phyloP scores from a whole-genome alignment of 2,888 invertebrate genomes.

The Pemphredon lugubris region DNA sequence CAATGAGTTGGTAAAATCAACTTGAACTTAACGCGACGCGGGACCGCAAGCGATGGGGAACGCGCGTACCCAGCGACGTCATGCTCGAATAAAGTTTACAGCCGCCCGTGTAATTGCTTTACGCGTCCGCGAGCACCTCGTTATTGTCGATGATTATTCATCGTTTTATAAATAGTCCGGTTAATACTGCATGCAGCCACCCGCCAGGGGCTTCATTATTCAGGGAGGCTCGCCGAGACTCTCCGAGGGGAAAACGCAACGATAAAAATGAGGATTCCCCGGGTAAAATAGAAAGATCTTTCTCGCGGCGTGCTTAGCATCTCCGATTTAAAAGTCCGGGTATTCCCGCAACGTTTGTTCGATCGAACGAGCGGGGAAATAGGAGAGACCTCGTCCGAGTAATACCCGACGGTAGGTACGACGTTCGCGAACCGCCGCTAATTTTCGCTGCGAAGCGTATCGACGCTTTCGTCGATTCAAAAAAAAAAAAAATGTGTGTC shows the following conservation, averaged over 20 bases:
- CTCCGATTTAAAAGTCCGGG: neutral
- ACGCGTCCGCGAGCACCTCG: constrained; percentile 37
- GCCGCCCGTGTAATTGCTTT: constrained; percentile 48
- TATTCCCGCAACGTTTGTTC: neutral
- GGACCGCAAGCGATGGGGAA: too few species aligned
- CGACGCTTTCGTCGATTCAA: neutral
- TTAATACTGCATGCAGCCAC: constrained; percentile 11
- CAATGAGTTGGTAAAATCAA: too few species aligned
- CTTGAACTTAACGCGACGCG: too few species aligned
- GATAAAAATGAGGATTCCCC: neutral
- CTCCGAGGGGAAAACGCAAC: neutral
- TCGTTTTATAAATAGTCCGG: constrained; percentile 50
- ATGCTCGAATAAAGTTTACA: constrained; percentile 47
- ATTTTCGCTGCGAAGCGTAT: neutral
- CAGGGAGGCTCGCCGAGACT: constrained; percentile 30
- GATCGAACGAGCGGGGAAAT: neutral
- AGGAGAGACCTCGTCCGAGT: neutral
- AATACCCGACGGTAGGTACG: too few species aligned
- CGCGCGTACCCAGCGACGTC: constrained; percentile 14
- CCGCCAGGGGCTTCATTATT: constrained; percentile 36
- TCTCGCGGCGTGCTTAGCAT: neutral
- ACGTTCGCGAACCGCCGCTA: neutral
- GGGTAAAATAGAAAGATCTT: neutral
- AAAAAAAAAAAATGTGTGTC: too few species aligned
- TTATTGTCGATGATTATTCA: constrained; percentile 55